These are phyloP conservation scores for Nomada fabriciana DNA, from an alignment of 2,888 invertebrate species.

Conservation along the genomic window DNA sequence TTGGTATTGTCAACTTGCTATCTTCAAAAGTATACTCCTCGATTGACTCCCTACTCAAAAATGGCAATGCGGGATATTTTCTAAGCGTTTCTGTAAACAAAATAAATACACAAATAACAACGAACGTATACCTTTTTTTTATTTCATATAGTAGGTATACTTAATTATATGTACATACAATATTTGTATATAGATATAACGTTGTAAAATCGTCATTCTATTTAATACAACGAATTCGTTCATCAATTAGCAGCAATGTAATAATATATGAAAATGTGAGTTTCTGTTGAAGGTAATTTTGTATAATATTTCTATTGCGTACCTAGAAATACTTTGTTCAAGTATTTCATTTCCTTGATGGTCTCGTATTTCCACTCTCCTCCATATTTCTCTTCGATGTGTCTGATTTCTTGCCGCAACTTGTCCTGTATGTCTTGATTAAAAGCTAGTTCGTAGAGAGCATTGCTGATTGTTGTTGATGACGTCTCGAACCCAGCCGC, in stretches of 20 bases:
- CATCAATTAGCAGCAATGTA: too few species aligned
- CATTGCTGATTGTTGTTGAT: conserved; percentile 73
- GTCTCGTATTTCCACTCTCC: conserved; percentile 82
- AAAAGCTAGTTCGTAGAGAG: conserved; percentile 72
- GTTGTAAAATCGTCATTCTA: too few species aligned
- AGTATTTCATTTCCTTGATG: conserved; percentile 82
- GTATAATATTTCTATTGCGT: neutral
- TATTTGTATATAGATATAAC: neutral
- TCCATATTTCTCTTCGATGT: conserved; percentile 66
- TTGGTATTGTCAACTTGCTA: conserved; percentile 70
- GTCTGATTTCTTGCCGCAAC: conserved; percentile 68
- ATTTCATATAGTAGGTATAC: too few species aligned
- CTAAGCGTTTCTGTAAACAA: conserved; percentile 83
- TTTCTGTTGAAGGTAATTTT: too few species aligned
- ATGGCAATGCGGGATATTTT: conserved; percentile 83
- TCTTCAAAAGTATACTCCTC: conserved; percentile 71
- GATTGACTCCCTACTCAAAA: conserved; percentile 76
- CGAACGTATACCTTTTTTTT: neutral
- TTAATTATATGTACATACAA: neutral
- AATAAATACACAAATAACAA: neutral
- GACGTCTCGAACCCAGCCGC: conserved; percentile 76
- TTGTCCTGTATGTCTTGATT: conserved; percentile 71
- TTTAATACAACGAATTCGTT: too few species aligned
- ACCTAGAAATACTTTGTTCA: conserved; percentile 83
- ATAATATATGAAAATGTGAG: neutral